These are phyloP conservation scores for Gari tellinella DNA, from an alignment of 2,888 invertebrate genomes.

Conservation along the genomic window DNA sequence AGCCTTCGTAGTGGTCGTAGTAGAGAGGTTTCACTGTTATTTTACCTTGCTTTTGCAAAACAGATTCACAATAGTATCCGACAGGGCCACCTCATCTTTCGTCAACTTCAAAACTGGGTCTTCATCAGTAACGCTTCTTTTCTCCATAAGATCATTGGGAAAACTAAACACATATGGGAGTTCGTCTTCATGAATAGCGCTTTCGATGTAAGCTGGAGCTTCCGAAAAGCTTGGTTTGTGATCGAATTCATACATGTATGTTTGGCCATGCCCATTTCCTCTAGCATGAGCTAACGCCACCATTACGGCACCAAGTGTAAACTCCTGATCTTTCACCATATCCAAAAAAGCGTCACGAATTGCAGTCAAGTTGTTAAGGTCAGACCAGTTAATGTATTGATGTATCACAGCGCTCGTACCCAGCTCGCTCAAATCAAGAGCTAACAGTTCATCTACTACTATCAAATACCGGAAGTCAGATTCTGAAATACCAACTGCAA, in stretches of 20 bases:
- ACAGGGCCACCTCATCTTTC: conserved; percentile 13
- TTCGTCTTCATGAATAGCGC: conserved; percentile 45
- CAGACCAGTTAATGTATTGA: conserved; percentile 43
- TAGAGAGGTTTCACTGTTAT: neutral
- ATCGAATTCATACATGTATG: too few relatives aligned
- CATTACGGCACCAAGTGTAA: too few relatives aligned
- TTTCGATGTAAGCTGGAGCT: conserved; percentile 42
- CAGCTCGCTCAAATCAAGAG: conserved; percentile 19
- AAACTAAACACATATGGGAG: conserved; percentile 46
- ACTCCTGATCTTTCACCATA: conserved; percentile 39
- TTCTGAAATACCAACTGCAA: conserved; percentile 23
- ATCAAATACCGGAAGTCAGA: conserved; percentile 31
- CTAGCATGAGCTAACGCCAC: too few relatives aligned
- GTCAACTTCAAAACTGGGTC: conserved; percentile 16
- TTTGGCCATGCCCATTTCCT: too few relatives aligned
- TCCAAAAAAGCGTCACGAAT: conserved; percentile 31
- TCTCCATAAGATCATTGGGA: conserved; percentile 4
- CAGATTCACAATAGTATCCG: conserved; percentile 24
- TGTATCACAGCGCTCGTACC: conserved; percentile 28
- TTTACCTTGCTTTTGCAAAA: conserved; percentile 45
- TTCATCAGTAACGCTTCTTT: conserved; percentile 21
- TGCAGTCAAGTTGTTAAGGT: conserved; percentile 17
- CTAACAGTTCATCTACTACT: conserved; percentile 29
- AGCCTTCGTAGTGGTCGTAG: too few relatives aligned
- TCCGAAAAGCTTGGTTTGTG: too few relatives aligned